phyloP scores from a whole-genome alignment of 2,113 vertebrate genomes.

The Hystrix brachyura region DNA sequence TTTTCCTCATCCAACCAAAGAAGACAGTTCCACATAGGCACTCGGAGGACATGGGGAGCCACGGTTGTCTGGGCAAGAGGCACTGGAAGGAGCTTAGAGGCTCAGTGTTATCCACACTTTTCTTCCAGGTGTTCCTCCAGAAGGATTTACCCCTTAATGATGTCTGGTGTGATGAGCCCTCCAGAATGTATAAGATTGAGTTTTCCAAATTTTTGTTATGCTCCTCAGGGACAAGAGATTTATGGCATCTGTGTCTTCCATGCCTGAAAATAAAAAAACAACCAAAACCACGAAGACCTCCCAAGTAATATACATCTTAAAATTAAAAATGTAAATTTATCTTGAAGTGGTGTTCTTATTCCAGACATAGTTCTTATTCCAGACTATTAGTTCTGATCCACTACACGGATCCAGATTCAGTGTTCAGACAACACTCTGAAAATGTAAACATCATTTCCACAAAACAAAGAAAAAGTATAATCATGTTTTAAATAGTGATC shows the following conservation, averaged over 20 bases:
- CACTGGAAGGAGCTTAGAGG: neutral
- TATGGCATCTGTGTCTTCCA: accelerated
- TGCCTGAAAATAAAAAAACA: neutral
- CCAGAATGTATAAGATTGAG: neutral
- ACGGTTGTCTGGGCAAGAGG: neutral
- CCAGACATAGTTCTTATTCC: neutral
- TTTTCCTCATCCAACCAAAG: neutral
- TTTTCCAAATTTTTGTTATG: neutral
- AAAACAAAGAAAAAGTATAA: neutral
- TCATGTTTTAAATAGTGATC: neutral
- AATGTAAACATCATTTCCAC: neutral
- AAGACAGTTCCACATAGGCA: neutral
- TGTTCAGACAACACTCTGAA: conserved; percentile 39
- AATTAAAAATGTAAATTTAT: neutral
- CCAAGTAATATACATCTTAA: neutral
- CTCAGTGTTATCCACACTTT: neutral
- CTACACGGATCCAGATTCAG: neutral
- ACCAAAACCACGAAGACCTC: neutral
- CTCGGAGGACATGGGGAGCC: neutral
- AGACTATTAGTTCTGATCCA: neutral
- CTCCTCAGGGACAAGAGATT: neutral
- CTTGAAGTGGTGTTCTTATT: neutral
- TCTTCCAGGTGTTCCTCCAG: neutral
- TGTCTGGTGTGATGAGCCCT: neutral
- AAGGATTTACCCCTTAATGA: neutral